Base-by-base conservation (phyloP, 2,888 invertebrate genomes). In the Hyles lineata region DNA sequence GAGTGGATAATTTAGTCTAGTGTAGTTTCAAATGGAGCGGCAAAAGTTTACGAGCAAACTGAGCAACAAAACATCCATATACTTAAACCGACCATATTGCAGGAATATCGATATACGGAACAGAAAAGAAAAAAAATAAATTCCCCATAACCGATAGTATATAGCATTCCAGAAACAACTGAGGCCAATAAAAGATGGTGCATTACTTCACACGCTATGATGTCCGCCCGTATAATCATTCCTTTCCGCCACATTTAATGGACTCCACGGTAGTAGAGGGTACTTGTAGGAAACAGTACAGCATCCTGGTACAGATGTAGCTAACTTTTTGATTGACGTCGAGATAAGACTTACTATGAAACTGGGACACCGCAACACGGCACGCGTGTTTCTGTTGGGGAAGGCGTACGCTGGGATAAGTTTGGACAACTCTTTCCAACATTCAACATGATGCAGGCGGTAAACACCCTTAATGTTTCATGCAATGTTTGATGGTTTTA, bases 11-110 rank as follows among this genome's bases (percentile, higher is more conserved):
- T 50, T 67, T 67, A 50, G 67, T 43, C 17, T 23, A 23, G 19
- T 23, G 67, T 67, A 50, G 74, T 74, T 77, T 74, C 71, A 62
- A 71, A 71, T 70, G 75, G 74, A 75, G 72, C 74, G 75, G 75
- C 72, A 74, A 74, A 79, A 77, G 74, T 76, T 79, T 72, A 63
- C 71, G 73, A 75, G 74, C 74, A 75, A 76, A 78, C 70, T 70
- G 43, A 59, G 63, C 72, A 62, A 70, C 72, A 69, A 73, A 74
- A 75, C 75, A 76, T 74, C 75, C 73, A 73, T 73, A 78, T n/a
- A 76, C 75, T 72, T 73, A 72, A 77, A n/a, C 74, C 15, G 43
- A 67, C 15, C n/a, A 67, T 43, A 35, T 67, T 21, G 21, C 11
- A 6, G 11, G 3, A 63, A 63, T n/a, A 43, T 5, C 15, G 11